A percentile compares a stretch with the other conserved stretches of the same genome.
Evolutionary conservation across 2,888 invertebrate species (phyloP).

Genomic region (Lissonota sp.): DNA sequence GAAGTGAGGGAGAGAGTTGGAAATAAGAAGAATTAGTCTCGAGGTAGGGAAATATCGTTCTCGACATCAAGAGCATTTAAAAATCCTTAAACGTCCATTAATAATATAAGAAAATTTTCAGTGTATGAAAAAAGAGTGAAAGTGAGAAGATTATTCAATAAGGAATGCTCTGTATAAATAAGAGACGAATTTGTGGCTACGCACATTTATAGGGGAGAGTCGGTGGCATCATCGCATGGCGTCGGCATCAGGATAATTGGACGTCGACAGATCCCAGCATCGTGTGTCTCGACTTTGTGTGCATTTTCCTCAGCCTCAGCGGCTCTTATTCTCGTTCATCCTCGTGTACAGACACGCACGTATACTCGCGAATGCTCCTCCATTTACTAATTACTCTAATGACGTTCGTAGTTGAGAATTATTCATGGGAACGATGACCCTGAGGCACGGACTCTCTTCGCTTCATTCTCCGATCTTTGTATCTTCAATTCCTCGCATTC

Average conservation of each 20-base stretch:
- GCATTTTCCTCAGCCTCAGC: slow-evolving; percentile 49
- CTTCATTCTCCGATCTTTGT: slow-evolving; percentile 3
- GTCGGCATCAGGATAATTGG: slow-evolving; percentile 68
- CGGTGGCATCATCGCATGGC: slow-evolving; percentile 58
- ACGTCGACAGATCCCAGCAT: slow-evolving; percentile 63
- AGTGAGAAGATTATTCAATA: slow-evolving; percentile 10
- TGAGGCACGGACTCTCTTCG: slow-evolving; percentile 33
- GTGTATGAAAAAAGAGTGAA: not conserved
- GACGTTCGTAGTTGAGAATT: slow-evolving; percentile 71
- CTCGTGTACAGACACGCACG: not conserved
- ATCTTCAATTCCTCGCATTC: slow-evolving; percentile 40
- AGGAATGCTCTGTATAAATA: slow-evolving; percentile 52
- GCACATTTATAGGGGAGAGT: slow-evolving; percentile 58
- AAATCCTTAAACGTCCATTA: slow-evolving; percentile 77
- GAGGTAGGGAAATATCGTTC: slow-evolving; percentile 56
- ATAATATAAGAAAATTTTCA: slow-evolving; percentile 19
- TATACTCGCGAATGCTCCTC: slow-evolving; percentile 61
- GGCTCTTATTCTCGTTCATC: slow-evolving; percentile 26
- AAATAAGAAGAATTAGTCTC: slow-evolving; percentile 45
- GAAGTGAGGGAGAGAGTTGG: slow-evolving; percentile 17
- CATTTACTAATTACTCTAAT: slow-evolving; percentile 74
- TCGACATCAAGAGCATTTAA: slow-evolving; percentile 74
- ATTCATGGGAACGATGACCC: slow-evolving; percentile 68
- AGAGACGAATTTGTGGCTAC: slow-evolving; percentile 26
- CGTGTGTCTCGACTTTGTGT: slow-evolving; percentile 27